Evolutionary conservation across 2,888 invertebrate genomes (phyloP).

Genomic region (Epinotia nisella): DNA sequence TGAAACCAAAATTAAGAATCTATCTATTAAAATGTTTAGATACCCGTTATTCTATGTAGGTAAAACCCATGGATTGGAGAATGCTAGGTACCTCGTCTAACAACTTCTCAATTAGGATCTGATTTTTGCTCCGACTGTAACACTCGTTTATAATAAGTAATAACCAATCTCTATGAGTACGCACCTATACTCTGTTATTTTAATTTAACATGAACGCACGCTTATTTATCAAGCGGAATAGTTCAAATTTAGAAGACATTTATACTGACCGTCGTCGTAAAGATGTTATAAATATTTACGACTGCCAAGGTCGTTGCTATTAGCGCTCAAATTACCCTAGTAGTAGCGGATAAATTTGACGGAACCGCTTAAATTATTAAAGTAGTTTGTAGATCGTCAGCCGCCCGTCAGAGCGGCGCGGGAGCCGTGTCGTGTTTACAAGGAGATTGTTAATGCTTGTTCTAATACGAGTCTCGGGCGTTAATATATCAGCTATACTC

Average conservation of each 20-base stretch:
- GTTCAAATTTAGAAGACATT: slow-evolving; percentile 72
- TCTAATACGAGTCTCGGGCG: neutral
- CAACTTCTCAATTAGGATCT: no score
- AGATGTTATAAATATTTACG: slow-evolving; percentile 71
- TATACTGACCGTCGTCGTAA: slow-evolving; percentile 72
- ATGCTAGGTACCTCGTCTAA: no score
- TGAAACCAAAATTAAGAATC: no score
- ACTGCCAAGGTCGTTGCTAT: slow-evolving; percentile 71
- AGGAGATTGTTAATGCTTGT: slow-evolving; percentile 26
- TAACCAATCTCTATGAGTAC: neutral
- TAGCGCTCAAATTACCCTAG: slow-evolving; percentile 63
- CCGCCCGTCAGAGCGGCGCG: slow-evolving; percentile 32
- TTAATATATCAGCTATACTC: slow-evolving; percentile 16
- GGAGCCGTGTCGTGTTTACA: slow-evolving; percentile 40
- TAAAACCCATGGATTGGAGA: no score
- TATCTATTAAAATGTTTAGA: no score
- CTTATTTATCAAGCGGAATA: slow-evolving; percentile 40
- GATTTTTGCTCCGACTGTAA: no score
- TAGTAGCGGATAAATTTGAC: slow-evolving; percentile 54
- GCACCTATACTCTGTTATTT: neutral
- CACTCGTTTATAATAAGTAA: no score
- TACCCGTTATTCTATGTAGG: no score
- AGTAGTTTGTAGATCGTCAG: slow-evolving; percentile 29
- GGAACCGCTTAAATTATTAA: slow-evolving; percentile 37
- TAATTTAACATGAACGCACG: neutral